Base-by-base conservation (phyloP, 53 echinoderm and acorn worm genomes). In the Patiria pectinifera region DNA sequence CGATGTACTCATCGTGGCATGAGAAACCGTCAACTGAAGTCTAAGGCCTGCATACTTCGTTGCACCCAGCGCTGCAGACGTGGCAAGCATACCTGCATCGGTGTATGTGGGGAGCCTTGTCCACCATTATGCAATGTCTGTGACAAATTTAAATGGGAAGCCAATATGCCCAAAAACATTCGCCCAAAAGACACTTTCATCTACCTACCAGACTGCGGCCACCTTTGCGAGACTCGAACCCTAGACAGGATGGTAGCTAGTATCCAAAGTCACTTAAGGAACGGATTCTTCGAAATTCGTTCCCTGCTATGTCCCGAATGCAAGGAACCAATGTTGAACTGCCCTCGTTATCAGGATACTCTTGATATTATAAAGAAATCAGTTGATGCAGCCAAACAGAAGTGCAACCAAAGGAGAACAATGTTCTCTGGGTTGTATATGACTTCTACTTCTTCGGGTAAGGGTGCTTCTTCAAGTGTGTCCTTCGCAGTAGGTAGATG, bases 81-180 rank as follows among this genome's bases (percentile, higher is more conserved):
- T 9, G 92, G 86, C 1, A 53, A 53, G 60, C 96, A 97, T 87
- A 75, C 62, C 2, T 98, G 98, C 71, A 83, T 95, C 26, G 98
- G 98, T 62, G 92, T 98, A 23, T 98, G 98, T 59, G 98, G 98
- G 49, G 98, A 98, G 58, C 91, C 79, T 11, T 98, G 98, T 70
- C 98, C 98, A 43, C 69, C 80, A 45, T 48, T 78, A 2, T 98
- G 98, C 62, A 80, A 80, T 5, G 66, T 94, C 18, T 98, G 98
- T 48, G 49, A 96, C 69, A 85, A 70, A 61, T 81, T 89, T 12
- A 86, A 89, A 82, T 94, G 95, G 3, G 87, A 92, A 16, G 87
- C 82, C 48, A 91, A 94, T 43, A 22, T 95, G 23, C 93, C 96
- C 84, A 94, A 82, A 76, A 94, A 94, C 92, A 93, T 95, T 48